These are phyloP conservation scores for Botrylloides violaceus DNA, from an alignment of 23 tunicate genomes.

Conservation along the genomic window DNA sequence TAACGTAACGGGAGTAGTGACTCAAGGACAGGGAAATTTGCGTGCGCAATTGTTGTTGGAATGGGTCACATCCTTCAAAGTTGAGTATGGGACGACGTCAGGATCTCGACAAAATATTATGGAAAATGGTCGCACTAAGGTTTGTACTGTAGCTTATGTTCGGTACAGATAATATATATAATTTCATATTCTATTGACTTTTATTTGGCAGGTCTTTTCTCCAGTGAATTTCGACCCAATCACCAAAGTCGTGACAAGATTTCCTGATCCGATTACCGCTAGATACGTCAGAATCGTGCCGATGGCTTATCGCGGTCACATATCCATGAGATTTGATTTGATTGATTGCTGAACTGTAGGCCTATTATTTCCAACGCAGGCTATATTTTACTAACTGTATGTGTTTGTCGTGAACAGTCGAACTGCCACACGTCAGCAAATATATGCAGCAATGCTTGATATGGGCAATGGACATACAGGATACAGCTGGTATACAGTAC, in stretches of 20 bases:
- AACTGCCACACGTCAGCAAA: too few species aligned
- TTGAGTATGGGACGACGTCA: background rate
- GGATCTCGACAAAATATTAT: background rate
- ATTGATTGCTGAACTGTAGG: slow-evolving; percentile 20
- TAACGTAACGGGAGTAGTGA: slow-evolving; percentile 21
- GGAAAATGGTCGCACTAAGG: slow-evolving; percentile 11
- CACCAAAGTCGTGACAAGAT: slow-evolving; percentile 2
- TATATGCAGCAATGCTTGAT: too few species aligned
- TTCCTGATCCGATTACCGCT: slow-evolving; percentile 3
- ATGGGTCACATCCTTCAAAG: slow-evolving; percentile 19
- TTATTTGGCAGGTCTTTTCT: slow-evolving; percentile 15
- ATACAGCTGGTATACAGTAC: too few species aligned
- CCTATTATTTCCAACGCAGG: too few species aligned
- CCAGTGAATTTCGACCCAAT: slow-evolving; percentile 4
- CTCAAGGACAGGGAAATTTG: slow-evolving; percentile 13
- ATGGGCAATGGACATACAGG: too few species aligned
- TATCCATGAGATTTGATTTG: slow-evolving; percentile 23
- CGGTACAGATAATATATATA: too few species aligned
- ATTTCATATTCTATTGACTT: background rate
- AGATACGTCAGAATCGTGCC: slow-evolving; percentile 23
- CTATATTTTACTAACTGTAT: too few species aligned
- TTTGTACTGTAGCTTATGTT: background rate
- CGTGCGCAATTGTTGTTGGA: background rate
- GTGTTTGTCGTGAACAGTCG: too few species aligned
- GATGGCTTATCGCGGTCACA: background rate